Conservation (phyloP, 2,113 vertebrate genomes). For the Gymnobelideus leadbeateri region DNA sequence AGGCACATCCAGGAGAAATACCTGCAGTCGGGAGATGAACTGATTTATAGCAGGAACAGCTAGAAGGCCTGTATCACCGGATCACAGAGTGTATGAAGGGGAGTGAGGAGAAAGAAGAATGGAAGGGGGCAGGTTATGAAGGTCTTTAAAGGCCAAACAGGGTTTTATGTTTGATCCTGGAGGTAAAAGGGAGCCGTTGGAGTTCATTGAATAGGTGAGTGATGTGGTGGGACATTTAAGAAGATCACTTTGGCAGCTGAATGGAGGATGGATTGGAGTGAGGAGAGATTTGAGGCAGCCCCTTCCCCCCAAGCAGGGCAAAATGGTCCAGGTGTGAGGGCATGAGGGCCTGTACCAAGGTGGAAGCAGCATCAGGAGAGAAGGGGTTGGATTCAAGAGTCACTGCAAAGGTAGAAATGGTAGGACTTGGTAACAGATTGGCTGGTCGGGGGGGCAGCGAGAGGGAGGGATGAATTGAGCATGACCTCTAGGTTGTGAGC, state of each 20-base stretch:
- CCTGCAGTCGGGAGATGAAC: neutral
- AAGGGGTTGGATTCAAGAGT: too few species aligned
- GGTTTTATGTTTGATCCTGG: too few species aligned
- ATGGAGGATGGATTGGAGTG: neutral
- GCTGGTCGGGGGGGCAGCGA: too few species aligned
- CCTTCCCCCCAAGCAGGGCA: neutral
- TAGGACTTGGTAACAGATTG: too few species aligned
- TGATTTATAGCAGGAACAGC: neutral
- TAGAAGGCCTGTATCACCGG: neutral
- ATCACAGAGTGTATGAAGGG: too few species aligned
- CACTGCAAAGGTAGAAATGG: neutral
- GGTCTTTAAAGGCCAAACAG: neutral
- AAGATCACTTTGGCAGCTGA: neutral
- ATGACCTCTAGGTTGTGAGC: too few species aligned
- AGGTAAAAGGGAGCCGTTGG: neutral
- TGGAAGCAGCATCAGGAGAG: too few species aligned
- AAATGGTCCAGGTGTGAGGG: too few species aligned
- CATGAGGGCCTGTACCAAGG: too few species aligned
- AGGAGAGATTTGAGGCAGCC: neutral
- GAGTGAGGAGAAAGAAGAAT: neutral
- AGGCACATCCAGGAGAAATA: neutral
- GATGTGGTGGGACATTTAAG: neutral
- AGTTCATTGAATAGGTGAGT: neutral
- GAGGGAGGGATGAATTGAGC: too few species aligned
- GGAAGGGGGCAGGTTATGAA: too few species aligned